Conservation (phyloP, 2,113 vertebrate genomes). For the Python bivittatus region DNA sequence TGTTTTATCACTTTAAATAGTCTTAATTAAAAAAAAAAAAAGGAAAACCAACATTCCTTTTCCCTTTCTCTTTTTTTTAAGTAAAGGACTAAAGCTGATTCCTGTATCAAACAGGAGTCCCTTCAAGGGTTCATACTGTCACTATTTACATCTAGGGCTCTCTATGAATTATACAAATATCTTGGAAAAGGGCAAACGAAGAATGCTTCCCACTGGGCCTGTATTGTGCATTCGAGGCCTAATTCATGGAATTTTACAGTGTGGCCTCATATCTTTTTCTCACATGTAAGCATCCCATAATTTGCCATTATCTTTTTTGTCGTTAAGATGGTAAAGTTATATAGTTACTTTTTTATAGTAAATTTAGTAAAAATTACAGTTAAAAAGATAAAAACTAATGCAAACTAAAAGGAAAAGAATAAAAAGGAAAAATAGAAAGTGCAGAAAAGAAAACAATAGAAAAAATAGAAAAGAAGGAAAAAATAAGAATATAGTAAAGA, state of each 20-base stretch:
- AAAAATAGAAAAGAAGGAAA: too few relatives aligned
- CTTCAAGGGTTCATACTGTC: neutral
- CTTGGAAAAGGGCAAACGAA: neutral
- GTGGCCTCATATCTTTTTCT: neutral
- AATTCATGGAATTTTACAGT: neutral
- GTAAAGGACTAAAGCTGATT: conserved; percentile 27
- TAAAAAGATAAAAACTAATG: too few relatives aligned
- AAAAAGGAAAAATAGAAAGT: too few relatives aligned
- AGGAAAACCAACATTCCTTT: neutral
- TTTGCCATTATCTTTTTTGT: neutral
- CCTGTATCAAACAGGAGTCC: neutral
- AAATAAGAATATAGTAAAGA: too few relatives aligned
- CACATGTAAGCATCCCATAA: neutral
- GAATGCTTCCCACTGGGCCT: neutral
- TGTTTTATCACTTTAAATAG: conserved; percentile 5
- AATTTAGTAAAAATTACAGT: too few relatives aligned
- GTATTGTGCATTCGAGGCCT: neutral
- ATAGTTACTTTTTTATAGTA: too few relatives aligned
- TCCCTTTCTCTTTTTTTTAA: conserved; percentile 12
- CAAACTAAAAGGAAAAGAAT: too few relatives aligned
- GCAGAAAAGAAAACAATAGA: too few relatives aligned
- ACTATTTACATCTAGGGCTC: neutral
- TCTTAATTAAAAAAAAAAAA: too few relatives aligned
- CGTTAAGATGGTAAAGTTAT: neutral
- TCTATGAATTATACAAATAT: conserved; percentile 1